A percentile compares a stretch with the other conserved stretches of the same genome.
These are phyloP conservation scores for Noturus placidus DNA, from an alignment of 2,113 vertebrate genomes.

Conservation along the genomic window DNA sequence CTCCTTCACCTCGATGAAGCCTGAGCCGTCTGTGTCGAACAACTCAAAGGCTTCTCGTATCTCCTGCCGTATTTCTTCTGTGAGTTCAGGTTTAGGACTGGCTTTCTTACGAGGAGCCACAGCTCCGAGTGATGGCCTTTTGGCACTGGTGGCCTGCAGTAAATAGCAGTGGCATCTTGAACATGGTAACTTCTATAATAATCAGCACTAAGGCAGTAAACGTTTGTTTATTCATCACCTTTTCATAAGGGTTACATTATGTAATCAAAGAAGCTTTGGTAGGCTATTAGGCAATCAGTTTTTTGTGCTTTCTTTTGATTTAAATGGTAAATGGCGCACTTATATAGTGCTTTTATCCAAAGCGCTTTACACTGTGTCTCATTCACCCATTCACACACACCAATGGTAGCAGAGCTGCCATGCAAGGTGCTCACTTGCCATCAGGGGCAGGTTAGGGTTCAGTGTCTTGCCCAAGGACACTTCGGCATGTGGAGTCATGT, in stretches of 20 bases:
- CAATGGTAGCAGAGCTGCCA: no score
- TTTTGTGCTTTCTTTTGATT: no score
- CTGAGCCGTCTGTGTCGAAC: constrained; percentile 84
- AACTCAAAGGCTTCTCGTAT: constrained; percentile 91
- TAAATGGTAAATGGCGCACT: no score
- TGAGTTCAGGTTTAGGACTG: constrained; percentile 80
- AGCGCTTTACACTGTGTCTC: no score
- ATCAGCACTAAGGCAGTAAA: background rate
- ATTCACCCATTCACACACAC: no score
- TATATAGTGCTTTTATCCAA: no score
- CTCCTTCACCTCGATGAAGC: constrained; percentile 86
- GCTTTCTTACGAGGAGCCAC: constrained; percentile 76
- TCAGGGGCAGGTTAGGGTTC: no score
- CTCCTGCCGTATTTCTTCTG: constrained; percentile 86
- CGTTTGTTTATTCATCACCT: background rate
- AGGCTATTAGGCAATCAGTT: background rate
- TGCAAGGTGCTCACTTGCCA: no score
- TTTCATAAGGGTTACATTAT: background rate
- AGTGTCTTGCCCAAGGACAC: no score
- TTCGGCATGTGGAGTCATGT: no score
- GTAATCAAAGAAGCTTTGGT: background rate
- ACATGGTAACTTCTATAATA: background rate
- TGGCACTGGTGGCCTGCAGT: constrained; percentile 74
- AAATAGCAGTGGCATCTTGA: constrained; percentile 1
- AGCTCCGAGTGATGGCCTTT: constrained; percentile 74